These are phyloP conservation scores for Toxotes chatareus DNA, from an alignment of 2,113 vertebrate species.

Conservation along the genomic window DNA sequence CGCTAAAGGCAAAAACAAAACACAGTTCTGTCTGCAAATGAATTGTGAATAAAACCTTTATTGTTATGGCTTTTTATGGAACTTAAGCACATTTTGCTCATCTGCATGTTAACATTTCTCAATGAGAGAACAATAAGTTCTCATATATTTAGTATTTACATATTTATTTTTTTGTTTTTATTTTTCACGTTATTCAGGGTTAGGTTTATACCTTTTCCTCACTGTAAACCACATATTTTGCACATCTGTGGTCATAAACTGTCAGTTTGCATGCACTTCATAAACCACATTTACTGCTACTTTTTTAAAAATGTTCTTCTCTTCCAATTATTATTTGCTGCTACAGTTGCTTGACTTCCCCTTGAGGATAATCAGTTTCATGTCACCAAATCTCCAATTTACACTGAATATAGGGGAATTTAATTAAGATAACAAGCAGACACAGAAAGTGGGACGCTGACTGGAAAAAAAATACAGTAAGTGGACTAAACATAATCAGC, in stretches of 20 bases:
- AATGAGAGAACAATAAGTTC: no score
- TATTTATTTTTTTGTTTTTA: no score
- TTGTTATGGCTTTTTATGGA: no score
- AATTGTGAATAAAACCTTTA: no score
- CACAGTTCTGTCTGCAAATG: neutral
- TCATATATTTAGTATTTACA: no score
- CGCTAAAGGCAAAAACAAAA: neutral
- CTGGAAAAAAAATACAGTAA: neutral
- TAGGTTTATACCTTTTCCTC: no score
- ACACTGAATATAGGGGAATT: neutral
- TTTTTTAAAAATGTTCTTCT: neutral
- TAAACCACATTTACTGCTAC: no score
- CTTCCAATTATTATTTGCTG: constrained; percentile 8
- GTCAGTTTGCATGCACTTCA: neutral
- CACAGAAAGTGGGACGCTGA: neutral
- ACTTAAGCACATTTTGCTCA: no score
- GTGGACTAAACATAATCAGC: neutral
- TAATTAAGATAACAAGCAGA: neutral
- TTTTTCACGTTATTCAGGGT: no score
- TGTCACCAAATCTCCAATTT: neutral
- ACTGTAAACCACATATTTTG: no score
- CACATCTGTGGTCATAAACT: no score
- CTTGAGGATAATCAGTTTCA: neutral
- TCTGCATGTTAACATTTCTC: neutral
- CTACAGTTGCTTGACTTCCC: neutral